Conservation (phyloP, 2,797 vertebrate genomes). For the Pangasius krempfi region DNA sequence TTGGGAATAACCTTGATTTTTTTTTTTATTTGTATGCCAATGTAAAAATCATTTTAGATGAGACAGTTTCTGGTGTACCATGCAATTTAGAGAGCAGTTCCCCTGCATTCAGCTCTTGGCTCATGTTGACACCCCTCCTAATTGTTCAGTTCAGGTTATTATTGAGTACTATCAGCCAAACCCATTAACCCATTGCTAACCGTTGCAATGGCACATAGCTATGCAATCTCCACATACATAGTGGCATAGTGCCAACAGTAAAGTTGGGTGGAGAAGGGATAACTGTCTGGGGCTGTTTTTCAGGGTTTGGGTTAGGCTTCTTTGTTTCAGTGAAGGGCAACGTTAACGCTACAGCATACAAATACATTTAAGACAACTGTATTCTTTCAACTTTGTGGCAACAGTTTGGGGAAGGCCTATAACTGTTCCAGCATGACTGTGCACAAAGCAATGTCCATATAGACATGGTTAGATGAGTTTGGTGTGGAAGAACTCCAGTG, state of each 20-base stretch:
- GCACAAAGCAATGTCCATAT: neutral
- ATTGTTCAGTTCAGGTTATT: neutral
- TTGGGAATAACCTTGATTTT: neutral
- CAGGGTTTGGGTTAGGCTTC: neutral
- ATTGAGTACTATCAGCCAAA: neutral
- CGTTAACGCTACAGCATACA: neutral
- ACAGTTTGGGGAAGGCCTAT: neutral
- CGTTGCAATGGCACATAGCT: neutral
- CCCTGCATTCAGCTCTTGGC: neutral
- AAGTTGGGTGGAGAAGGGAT: neutral
- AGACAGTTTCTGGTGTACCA: neutral
- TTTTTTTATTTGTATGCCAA: neutral
- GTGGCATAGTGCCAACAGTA: neutral
- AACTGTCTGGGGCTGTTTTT: neutral
- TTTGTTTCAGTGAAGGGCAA: neutral
- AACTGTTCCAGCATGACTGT: neutral
- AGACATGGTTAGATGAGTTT: neutral
- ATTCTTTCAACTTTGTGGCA: neutral
- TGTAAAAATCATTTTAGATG: neutral
- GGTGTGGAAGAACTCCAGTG: neutral
- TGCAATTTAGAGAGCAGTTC: neutral
- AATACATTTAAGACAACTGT: neutral
- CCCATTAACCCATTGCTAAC: neutral
- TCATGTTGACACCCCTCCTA: neutral
- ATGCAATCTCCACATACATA: neutral